Percentiles rank a stretch among this genome's conserved stretches.
These are phyloP conservation scores for Chrysaora quinquecirrha DNA, from an alignment of 30 jellyfish, hydroid and myxozoan species.

Conservation along the genomic window DNA sequence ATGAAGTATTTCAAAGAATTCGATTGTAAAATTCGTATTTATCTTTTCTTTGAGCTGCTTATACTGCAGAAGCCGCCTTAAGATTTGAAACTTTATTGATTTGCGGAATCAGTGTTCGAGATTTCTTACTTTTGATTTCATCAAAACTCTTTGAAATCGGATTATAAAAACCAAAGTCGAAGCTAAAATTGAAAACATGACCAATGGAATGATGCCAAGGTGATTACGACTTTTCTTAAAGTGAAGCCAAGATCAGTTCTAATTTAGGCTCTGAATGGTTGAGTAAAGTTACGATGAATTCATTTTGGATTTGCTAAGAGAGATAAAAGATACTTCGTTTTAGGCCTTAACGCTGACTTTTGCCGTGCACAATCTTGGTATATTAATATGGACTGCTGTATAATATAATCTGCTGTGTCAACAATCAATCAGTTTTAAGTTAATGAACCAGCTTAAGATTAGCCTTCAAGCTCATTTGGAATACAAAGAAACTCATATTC, in stretches of 20 bases:
- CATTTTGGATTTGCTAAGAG: neutral
- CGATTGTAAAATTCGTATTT: neutral
- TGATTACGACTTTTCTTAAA: neutral
- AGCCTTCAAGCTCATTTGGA: neutral
- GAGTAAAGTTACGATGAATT: neutral
- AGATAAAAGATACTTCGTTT: neutral
- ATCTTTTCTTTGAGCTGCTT: conserved; percentile 5
- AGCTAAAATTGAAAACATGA: neutral
- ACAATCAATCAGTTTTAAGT: neutral
- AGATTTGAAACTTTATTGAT: neutral
- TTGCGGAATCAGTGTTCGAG: conserved; percentile 1
- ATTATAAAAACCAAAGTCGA: neutral
- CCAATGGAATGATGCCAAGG: neutral
- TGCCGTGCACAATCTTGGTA: too few species aligned
- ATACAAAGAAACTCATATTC: neutral
- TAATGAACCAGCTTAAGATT: conserved; percentile 1
- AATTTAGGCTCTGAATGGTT: neutral
- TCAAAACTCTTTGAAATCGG: neutral
- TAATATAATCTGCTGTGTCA: neutral
- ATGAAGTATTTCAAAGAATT: neutral
- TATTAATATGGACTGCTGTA: too few species aligned
- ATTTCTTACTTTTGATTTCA: neutral
- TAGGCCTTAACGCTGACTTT: too few species aligned
- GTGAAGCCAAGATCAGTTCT: neutral
- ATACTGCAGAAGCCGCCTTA: neutral